These are phyloP conservation scores for Carpatolechia fugitivella DNA, from an alignment of 2,888 invertebrate species.

Conservation along the genomic window DNA sequence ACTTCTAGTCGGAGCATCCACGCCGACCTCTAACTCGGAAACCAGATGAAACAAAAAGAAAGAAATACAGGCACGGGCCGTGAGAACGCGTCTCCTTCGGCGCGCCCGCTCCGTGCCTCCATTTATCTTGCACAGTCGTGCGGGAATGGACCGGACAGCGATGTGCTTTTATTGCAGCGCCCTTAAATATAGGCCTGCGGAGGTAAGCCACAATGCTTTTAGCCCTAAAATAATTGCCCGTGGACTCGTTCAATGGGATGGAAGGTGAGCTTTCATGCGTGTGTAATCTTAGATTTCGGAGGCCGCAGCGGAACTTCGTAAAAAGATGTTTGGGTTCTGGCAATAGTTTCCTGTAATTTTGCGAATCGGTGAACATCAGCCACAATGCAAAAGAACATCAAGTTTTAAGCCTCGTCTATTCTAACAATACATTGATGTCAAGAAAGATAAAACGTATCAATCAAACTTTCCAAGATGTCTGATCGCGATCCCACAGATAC, in stretches of 20 bases:
- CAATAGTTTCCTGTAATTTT: neutral
- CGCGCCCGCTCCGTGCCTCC: slow-evolving; percentile 57
- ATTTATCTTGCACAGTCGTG: slow-evolving; percentile 78
- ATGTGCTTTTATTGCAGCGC: slow-evolving; percentile 76
- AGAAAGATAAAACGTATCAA: slow-evolving; percentile 10
- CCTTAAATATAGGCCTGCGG: slow-evolving; percentile 74
- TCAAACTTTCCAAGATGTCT: slow-evolving; percentile 4
- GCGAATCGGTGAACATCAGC: neutral
- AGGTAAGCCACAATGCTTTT: slow-evolving; percentile 61
- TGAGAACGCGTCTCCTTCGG: slow-evolving; percentile 73
- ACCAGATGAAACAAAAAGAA: slow-evolving; percentile 72
- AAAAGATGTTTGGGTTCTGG: neutral
- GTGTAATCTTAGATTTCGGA: slow-evolving; percentile 1
- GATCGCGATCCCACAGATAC: slow-evolving; percentile 6
- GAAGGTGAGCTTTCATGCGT: neutral
- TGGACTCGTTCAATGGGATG: slow-evolving; percentile 42
- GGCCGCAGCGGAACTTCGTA: neutral
- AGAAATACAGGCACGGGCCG: slow-evolving; percentile 71
- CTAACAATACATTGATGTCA: slow-evolving; percentile 3
- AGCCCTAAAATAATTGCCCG: slow-evolving; percentile 58
- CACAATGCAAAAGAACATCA: no score
- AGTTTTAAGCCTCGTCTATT: neutral
- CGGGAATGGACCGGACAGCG: slow-evolving; percentile 70
- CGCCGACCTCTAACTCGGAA: slow-evolving; percentile 74
- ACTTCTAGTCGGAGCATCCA: slow-evolving; percentile 57